Evolutionary conservation across 2,888 invertebrate genomes (phyloP).

Genomic region (Plagiodera versicolora): DNA sequence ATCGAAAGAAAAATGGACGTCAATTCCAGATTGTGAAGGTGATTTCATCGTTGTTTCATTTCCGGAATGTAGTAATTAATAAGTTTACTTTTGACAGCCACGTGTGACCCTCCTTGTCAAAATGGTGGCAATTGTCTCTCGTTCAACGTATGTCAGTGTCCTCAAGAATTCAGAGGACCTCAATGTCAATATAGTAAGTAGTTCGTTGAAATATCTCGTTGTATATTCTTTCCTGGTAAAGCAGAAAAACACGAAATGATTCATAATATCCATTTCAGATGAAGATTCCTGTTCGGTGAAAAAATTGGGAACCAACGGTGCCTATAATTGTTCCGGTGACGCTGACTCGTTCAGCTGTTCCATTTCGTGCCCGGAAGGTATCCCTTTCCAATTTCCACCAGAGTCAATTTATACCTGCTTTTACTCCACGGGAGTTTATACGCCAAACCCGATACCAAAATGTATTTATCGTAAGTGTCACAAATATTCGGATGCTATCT

Average conservation of each 20-base stretch:
- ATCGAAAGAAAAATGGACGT: constrained; percentile 62
- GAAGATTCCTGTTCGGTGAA: constrained; percentile 62
- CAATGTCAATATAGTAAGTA: constrained; percentile 70
- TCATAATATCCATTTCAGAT: too few relatives aligned
- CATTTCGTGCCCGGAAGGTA: constrained; percentile 67
- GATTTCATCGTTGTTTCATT: constrained; percentile 38
- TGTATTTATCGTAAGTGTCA: constrained; percentile 66
- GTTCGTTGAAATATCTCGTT: too few relatives aligned
- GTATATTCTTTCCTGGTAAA: too few relatives aligned
- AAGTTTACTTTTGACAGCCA: constrained; percentile 54
- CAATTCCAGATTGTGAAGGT: constrained; percentile 73
- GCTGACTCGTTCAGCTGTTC: constrained; percentile 64
- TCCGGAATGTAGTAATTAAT: too few relatives aligned
- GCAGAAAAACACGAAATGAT: too few relatives aligned
- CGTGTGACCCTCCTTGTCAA: constrained; percentile 71
- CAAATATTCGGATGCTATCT: not conserved
- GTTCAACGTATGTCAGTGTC: constrained; percentile 78
- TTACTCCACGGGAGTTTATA: constrained; percentile 66
- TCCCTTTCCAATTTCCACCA: constrained; percentile 64
- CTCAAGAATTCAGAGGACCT: constrained; percentile 68
- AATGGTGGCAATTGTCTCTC: constrained; percentile 83
- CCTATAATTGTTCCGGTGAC: constrained; percentile 70
- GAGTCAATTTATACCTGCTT: constrained; percentile 67
- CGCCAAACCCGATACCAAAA: constrained; percentile 71
- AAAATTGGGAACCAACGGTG: constrained; percentile 75